phyloP scores from a whole-genome alignment of 1,140 invertebrate genomes.

The Apis mellifera region DNA sequence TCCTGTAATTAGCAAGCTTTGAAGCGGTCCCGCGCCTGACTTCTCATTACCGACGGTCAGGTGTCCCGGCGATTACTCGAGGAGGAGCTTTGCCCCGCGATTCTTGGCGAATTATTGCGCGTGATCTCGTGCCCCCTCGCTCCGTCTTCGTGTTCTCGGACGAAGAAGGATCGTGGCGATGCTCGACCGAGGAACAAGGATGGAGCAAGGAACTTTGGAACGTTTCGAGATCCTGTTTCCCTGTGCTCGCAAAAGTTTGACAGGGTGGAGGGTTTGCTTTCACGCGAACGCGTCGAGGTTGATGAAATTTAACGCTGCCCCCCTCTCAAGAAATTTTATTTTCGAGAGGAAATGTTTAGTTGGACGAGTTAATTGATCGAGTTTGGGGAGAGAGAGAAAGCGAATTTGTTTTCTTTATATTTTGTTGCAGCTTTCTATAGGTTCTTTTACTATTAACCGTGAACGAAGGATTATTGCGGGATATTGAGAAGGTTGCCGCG shows the following conservation, averaged over 20 bases:
- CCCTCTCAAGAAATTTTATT: not conserved
- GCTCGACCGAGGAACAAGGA: too few species aligned
- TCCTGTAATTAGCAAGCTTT: slow-evolving; percentile 64
- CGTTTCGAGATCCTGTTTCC: not conserved
- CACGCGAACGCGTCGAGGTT: too few species aligned
- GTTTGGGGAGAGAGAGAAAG: not conserved
- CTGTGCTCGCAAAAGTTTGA: not conserved
- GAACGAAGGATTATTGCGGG: not conserved
- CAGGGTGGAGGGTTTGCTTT: not conserved
- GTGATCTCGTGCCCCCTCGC: not conserved
- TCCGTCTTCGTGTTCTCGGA: not conserved
- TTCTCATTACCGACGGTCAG: slow-evolving; percentile 61
- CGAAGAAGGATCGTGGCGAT: not conserved
- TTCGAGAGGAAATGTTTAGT: too few species aligned
- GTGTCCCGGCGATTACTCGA: slow-evolving; percentile 42
- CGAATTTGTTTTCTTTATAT: not conserved
- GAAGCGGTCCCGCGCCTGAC: slow-evolving; percentile 53
- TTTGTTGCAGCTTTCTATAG: slow-evolving; percentile 73
- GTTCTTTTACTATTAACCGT: slow-evolving; percentile 72
- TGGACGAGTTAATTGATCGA: not conserved
- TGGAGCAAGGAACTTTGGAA: not conserved
- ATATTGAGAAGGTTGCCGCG: slow-evolving; percentile 2
- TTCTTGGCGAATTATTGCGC: slow-evolving; percentile 31
- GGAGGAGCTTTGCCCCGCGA: slow-evolving; percentile 2
- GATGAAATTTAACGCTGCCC: too few species aligned